These are phyloP conservation scores for Pseudorectes ferrugineus DNA, from an alignment of 2,113 vertebrate genomes.

Conservation along the genomic window DNA sequence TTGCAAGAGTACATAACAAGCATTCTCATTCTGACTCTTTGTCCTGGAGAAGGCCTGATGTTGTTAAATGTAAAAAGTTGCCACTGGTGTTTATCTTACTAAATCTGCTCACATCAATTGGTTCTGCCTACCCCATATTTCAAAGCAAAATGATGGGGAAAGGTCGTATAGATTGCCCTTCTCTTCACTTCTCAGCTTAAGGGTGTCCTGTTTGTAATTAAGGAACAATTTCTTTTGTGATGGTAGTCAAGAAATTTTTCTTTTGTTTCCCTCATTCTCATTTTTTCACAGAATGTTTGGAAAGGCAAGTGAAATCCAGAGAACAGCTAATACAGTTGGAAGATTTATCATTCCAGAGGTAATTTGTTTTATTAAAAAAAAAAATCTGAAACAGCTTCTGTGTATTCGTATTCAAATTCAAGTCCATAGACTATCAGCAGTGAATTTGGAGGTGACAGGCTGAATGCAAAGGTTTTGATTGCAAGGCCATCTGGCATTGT, in stretches of 20 bases:
- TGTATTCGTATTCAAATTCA: not conserved
- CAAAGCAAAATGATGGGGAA: conserved; percentile 39
- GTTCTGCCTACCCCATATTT: conserved; percentile 54
- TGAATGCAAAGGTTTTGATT: not conserved
- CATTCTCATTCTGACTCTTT: conserved; percentile 1
- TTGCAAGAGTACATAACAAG: not conserved
- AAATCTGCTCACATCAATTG: conserved; percentile 49
- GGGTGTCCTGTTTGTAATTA: conserved; percentile 57
- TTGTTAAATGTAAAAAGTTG: conserved; percentile 14
- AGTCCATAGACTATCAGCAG: not conserved
- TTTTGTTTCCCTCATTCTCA: not conserved
- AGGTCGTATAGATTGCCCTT: conserved; percentile 16
- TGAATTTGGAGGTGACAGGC: not conserved
- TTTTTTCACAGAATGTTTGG: not conserved
- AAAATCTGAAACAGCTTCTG: not conserved
- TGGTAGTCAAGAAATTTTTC: not conserved
- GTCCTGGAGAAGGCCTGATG: not conserved
- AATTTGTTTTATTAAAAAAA: not conserved
- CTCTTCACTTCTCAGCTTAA: conserved; percentile 21
- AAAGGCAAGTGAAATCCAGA: not conserved
- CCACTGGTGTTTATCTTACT: conserved; percentile 50
- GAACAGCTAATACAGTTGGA: not conserved
- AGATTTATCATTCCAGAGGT: not conserved
- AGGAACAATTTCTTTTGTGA: conserved; percentile 11
- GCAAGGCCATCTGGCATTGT: not conserved